Percentiles rank a stretch among this genome's conserved stretches.
Conservation (phyloP, 1,140 invertebrate genomes). For the Drosophila leontia region DNA sequence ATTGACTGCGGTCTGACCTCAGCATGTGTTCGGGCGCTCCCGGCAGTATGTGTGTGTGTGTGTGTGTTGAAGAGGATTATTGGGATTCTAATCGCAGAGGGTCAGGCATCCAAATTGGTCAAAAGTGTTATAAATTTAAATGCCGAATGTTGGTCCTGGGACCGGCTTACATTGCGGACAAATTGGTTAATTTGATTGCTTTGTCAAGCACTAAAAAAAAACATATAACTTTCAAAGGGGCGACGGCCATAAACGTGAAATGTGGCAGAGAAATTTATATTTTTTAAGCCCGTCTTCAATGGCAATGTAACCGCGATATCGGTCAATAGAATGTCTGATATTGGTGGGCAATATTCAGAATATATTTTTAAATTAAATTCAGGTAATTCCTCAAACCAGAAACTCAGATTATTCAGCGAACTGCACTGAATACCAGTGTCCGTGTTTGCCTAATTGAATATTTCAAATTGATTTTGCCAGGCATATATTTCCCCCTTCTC, state of each 20-base stretch:
- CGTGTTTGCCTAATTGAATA: slow-evolving; percentile 45
- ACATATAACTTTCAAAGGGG: slow-evolving; percentile 8
- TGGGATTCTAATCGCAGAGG: slow-evolving; percentile 48
- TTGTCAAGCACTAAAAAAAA: slow-evolving; percentile 33
- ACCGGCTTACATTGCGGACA: slow-evolving; percentile 24
- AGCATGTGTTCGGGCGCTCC: slow-evolving; percentile 9
- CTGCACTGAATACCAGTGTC: slow-evolving; percentile 10
- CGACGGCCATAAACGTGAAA: slow-evolving; percentile 14
- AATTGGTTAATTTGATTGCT: slow-evolving; percentile 67
- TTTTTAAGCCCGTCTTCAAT: not conserved
- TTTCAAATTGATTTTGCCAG: slow-evolving; percentile 38
- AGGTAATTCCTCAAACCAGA: slow-evolving; percentile 9
- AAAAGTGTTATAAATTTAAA: slow-evolving; percentile 54
- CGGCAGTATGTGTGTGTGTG: not conserved
- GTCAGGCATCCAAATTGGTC: slow-evolving; percentile 39
- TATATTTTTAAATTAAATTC: slow-evolving; percentile 32
- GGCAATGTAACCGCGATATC: not conserved
- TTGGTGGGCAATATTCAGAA: not conserved
- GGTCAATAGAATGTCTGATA: not conserved
- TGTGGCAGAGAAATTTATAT: slow-evolving; percentile 8
- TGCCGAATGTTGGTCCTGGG: slow-evolving; percentile 42
- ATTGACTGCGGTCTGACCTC: slow-evolving; percentile 46
- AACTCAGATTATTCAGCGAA: not conserved
- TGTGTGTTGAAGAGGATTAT: slow-evolving; percentile 25
- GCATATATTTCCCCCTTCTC: not conserved